Evolutionary conservation across 92 coral and sea anemone genomes (phyloP), one percentile per base, ranked within the genome.

Genomic region (Zoanthus solanderi): DNA sequence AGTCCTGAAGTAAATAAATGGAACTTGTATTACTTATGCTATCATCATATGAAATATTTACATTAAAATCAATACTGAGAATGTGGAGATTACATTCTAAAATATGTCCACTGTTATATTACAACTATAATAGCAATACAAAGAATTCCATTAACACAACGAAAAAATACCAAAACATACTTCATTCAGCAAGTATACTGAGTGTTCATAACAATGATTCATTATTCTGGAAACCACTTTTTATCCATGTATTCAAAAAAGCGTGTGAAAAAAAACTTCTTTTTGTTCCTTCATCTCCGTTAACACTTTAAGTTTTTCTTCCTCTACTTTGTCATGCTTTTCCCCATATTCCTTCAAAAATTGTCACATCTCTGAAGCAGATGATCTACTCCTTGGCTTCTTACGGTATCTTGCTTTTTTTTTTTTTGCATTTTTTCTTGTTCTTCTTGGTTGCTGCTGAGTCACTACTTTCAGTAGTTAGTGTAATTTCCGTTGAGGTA

Each of bases 251-350:
- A 89, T 1, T 90, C 87, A 32, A 91, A 87, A 75, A 91, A 91
- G 30, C 74, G 75, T 32, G 71, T 83, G 58, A 82, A 91, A 74
- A 91, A 74, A 91, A 8, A 79, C 81, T 13, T 37, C 71, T 68
- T 86, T 90, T 14, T 88, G 91, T 13, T 92, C 92, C 58, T 88
- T 92, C 86, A 92, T 92, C 47, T 92, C 92, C 57, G 84, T 91
- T 23, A 92, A 66, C 1, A 92, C 13, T 16, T 86, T 57, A 0
- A 81, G 84, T 53, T 92, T 92, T 83, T 89, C 91, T 44, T 92
- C 91, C 42, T 92, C 90, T 30, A 71, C 52, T 78, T 89, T 92
- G 56, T 92, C 90, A 74, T 78, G 53, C 66, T 89, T 83, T 32
- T 92, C 78, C 14, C 77, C 87, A 61, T 82, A 85, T 3, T 16